Conservation (phyloP, 2,888 invertebrate species). For the Aricia artaxerxes region DNA sequence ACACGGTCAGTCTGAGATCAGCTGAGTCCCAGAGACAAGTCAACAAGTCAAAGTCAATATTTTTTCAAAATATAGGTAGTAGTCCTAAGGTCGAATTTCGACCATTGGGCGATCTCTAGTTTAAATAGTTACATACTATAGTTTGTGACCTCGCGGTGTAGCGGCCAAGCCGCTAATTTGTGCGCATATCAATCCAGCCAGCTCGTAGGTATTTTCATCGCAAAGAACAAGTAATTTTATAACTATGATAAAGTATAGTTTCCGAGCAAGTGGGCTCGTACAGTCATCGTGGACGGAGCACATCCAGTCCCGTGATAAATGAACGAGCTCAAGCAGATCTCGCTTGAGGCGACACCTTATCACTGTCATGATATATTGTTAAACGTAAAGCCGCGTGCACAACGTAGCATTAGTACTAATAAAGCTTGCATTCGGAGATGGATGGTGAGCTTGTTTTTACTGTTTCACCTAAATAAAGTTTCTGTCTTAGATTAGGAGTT, state of each 20-base stretch:
- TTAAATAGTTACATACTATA: too few relatives aligned
- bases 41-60: too few relatives aligned
- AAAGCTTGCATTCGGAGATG: not conserved
- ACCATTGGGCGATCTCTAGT: too few relatives aligned
- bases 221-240: constrained; percentile 1
- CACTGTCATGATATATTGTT: constrained; percentile 34
- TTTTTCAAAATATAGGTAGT: too few relatives aligned
- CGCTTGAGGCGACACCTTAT: constrained; percentile 33
- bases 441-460: not conserved
- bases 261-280: constrained; percentile 18
- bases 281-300: constrained; percentile 9
- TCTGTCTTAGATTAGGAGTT: not conserved
- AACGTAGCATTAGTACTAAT: constrained; percentile 6
- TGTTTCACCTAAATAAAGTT: not conserved
- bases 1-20: too few relatives aligned
- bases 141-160: too few relatives aligned
- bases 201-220: not conserved
- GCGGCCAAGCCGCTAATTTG: too few relatives aligned
- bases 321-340: constrained; percentile 33
- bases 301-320: constrained; percentile 30
- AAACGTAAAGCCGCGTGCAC: constrained; percentile 24
- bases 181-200: not conserved
- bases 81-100: too few relatives aligned
- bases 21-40: too few relatives aligned
- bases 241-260: constrained; percentile 13